A percentile compares a stretch with the other conserved stretches of the same genome.
Evolutionary conservation across 2,113 vertebrate genomes (phyloP).

Genomic region (Oxyura jamaicensis): DNA sequence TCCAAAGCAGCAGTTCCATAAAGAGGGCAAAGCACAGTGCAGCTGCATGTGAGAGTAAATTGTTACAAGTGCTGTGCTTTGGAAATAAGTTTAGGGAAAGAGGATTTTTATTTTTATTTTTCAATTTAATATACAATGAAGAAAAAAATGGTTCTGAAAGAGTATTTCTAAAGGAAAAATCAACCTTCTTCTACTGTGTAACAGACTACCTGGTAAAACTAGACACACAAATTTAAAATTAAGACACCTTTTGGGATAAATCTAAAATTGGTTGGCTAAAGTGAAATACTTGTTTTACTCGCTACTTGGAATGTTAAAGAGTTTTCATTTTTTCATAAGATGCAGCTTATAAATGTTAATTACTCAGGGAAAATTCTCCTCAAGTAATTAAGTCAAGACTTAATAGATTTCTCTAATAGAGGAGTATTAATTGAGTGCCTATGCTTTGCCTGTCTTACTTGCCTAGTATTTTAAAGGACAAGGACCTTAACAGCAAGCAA

Average conservation of each 20-base stretch:
- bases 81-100: neutral
- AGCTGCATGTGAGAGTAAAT: conserved; percentile 3
- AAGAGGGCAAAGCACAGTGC: neutral
- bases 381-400: neutral
- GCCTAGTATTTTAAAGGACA: neutral
- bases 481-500: neutral
- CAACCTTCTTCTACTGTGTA: neutral
- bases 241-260: conserved; percentile 51
- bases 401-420: neutral
- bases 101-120: neutral
- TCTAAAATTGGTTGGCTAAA: neutral
- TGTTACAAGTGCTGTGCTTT: neutral
- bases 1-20: neutral
- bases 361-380: neutral
- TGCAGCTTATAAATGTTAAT: neutral
- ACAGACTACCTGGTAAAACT: conserved; percentile 20
- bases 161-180: neutral
- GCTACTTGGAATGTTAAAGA: neutral
- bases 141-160: neutral
- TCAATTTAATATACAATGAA: conserved; percentile 2
- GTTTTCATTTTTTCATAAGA: neutral
- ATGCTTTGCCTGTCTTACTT: neutral
- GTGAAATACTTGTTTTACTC: neutral
- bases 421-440: neutral
- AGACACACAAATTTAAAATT: conserved; percentile 57